Conservation (phyloP, 2,888 invertebrate genomes). For the Ormyrus labotus region DNA sequence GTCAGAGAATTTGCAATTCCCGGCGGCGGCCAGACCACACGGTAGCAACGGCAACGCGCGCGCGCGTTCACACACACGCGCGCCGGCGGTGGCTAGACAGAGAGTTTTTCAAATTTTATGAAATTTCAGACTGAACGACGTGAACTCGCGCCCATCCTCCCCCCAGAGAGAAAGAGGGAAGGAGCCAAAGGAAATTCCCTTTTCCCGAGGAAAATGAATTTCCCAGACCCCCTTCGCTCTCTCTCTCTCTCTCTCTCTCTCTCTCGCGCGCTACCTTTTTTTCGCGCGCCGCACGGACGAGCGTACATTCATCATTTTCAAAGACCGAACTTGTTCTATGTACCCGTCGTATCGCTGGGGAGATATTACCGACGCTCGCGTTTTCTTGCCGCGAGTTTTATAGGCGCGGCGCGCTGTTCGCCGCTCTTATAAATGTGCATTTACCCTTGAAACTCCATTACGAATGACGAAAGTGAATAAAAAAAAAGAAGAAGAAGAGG, state of each 20-base stretch:
- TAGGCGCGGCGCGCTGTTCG: too few species aligned
- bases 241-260: not conserved
- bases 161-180: slow-evolving; percentile 7
- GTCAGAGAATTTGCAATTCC: slow-evolving; percentile 60
- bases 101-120: slow-evolving; percentile 56
- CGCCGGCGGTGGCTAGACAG: slow-evolving; percentile 29
- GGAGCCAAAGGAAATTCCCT: slow-evolving; percentile 40
- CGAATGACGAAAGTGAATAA: not conserved
- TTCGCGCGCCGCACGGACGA: not conserved
- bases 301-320: slow-evolving; percentile 51
- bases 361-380: not conserved
- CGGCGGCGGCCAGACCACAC: slow-evolving; percentile 38
- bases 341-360: not conserved
- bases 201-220: slow-evolving; percentile 47
- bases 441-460: slow-evolving; percentile 16
- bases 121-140: slow-evolving; percentile 56
- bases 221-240: slow-evolving; percentile 6
- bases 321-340: slow-evolving; percentile 15
- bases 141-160: not conserved
- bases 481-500: not conserved
- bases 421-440: not conserved
- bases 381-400: not conserved
- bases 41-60: not conserved
- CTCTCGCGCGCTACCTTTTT: not conserved
- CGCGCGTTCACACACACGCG: not conserved